These are phyloP conservation scores for Phaethornis superciliosus DNA, from an alignment of 2,113 vertebrate species.

Conservation along the genomic window DNA sequence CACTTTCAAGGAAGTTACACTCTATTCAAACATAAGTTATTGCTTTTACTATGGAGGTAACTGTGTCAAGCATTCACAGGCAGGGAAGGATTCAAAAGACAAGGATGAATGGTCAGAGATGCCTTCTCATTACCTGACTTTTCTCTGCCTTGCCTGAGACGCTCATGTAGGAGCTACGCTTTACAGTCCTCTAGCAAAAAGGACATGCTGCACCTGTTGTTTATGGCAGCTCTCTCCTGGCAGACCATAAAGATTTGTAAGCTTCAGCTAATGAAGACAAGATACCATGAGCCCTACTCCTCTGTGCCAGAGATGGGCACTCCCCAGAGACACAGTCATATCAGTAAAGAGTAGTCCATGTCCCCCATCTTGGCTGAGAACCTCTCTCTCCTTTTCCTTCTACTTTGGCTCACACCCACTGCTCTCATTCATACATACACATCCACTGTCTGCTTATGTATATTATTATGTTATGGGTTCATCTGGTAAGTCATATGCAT, in stretches of 20 bases:
- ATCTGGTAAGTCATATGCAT: not conserved
- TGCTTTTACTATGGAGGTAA: not conserved
- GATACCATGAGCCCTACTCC: not conserved
- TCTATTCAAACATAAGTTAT: not conserved
- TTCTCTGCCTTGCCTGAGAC: not conserved
- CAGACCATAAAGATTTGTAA: not conserved
- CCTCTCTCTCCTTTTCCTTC: not conserved
- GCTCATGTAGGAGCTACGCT: not conserved
- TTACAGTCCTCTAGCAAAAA: not conserved
- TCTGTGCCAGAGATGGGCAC: not conserved
- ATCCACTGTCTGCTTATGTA: not conserved
- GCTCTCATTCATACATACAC: not conserved
- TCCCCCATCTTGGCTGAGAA: not conserved
- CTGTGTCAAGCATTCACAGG: not conserved
- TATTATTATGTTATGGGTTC: not conserved
- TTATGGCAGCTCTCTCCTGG: not conserved
- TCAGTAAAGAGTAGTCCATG: not conserved
- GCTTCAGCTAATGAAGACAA: not conserved
- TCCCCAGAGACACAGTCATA: not conserved
- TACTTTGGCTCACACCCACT: not conserved
- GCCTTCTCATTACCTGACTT: not conserved
- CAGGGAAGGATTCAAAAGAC: not conserved
- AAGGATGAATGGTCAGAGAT: not conserved
- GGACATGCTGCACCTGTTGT: not conserved
- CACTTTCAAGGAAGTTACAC: not conserved